These are phyloP conservation scores for Oncorhynchus nerka DNA, from an alignment of 2,113 vertebrate genomes.

Conservation along the genomic window DNA sequence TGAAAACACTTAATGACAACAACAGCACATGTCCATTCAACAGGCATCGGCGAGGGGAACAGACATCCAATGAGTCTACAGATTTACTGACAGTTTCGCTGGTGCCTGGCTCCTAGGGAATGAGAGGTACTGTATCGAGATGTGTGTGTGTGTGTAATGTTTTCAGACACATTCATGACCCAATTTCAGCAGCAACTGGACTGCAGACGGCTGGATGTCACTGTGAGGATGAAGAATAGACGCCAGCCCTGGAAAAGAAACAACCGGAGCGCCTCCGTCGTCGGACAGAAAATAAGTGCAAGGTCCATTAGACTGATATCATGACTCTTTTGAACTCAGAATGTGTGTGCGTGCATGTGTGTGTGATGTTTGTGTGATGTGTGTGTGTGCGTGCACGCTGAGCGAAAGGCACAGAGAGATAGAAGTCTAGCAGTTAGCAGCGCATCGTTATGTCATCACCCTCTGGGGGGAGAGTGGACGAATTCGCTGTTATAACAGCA, in stretches of 20 bases:
- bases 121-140: neutral
- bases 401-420: neutral
- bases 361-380: too few relatives aligned
- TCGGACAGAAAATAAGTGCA: neutral
- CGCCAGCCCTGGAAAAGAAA: neutral
- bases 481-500: slow-evolving; percentile 21
- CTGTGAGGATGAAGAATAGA: neutral
- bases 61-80: neutral
- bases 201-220: neutral
- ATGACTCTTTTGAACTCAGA: too few relatives aligned
- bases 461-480: slow-evolving; percentile 13
- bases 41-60: neutral
- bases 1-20: neutral
- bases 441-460: slow-evolving; percentile 11
- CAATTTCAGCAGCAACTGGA: neutral
- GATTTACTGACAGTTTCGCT: neutral
- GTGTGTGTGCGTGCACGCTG: too few relatives aligned
- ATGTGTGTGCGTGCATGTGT: too few relatives aligned
- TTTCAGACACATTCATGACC: too few relatives aligned
- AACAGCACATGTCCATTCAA: neutral
- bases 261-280: neutral
- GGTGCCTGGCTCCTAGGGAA: neutral
- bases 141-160: too few relatives aligned
- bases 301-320: too few relatives aligned
- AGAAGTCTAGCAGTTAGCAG: neutral